Evolutionary conservation across 2,113 vertebrate species (phyloP).

Genomic region (Rostratula benghalensis): DNA sequence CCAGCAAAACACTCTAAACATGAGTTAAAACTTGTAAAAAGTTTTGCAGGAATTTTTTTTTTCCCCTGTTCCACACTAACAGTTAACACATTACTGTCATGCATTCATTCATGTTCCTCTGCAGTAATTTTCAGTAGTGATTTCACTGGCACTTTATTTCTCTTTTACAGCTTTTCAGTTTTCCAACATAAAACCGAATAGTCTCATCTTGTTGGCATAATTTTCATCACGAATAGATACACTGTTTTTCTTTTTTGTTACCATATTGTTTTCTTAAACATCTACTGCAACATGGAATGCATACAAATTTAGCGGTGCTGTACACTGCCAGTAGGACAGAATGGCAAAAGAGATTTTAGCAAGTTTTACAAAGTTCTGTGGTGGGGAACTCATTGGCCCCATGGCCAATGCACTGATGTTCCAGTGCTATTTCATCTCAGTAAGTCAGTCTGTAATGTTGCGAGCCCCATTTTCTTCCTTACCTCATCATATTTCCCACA

Average conservation of each 20-base stretch:
- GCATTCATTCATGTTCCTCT: not conserved
- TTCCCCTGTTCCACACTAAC: not conserved
- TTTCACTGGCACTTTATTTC: not conserved
- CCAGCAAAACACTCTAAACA: not conserved
- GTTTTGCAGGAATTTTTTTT: not conserved
- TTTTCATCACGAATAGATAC: not conserved
- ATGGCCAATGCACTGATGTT: not conserved
- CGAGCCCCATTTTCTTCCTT: not conserved
- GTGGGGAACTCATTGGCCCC: not conserved
- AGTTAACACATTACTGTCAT: not conserved
- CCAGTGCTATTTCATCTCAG: not conserved
- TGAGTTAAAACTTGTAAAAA: not conserved
- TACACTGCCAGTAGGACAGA: not conserved
- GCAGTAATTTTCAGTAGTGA: not conserved
- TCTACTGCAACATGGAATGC: not conserved
- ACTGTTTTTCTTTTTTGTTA: not conserved
- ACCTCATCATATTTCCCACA: not conserved
- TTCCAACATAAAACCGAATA: not conserved
- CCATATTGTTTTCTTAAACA: not conserved
- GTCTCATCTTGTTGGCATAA: not conserved
- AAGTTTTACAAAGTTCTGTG: not conserved
- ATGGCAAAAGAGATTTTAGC: not conserved
- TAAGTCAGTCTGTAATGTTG: not conserved
- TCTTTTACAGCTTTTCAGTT: not conserved
- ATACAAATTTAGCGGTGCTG: not conserved